phyloP scores from a whole-genome alignment of 1,140 invertebrate species.

The Nylanderia fulva region DNA sequence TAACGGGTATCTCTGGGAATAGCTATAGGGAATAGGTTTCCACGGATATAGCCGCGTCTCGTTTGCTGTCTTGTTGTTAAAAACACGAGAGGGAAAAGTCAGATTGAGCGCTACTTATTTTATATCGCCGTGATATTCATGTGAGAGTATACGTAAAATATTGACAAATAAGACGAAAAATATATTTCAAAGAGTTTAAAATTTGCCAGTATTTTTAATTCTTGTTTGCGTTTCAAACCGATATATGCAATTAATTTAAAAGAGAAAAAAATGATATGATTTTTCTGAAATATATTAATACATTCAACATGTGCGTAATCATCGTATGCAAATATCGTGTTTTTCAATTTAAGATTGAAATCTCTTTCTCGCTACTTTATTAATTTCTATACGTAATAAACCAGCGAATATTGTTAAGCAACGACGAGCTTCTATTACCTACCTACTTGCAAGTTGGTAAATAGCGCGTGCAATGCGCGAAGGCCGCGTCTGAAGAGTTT shows the following conservation, averaged over 20 bases:
- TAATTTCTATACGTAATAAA: not conserved
- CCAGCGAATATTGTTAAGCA: not conserved
- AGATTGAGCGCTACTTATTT: not conserved
- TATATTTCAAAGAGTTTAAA: too few species aligned
- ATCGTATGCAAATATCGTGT: not conserved
- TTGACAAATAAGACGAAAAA: too few species aligned
- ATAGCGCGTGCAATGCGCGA: not conserved
- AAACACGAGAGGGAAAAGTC: not conserved
- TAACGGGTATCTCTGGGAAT: not conserved
- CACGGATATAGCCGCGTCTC: too few species aligned
- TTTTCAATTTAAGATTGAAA: not conserved
- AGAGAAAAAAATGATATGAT: too few species aligned
- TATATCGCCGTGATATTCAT: too few species aligned
- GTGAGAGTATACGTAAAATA: too few species aligned
- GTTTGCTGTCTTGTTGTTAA: not conserved
- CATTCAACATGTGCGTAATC: too few species aligned
- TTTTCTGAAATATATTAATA: too few species aligned
- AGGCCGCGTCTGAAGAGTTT: constrained; percentile 14
- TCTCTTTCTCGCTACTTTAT: not conserved
- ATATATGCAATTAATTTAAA: too few species aligned
- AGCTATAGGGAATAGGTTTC: not conserved
- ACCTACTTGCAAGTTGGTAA: constrained; percentile 7
- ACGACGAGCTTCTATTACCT: not conserved
- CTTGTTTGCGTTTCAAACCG: too few species aligned
- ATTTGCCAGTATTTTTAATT: too few species aligned